Conservation (phyloP, 2,888 invertebrate genomes). For the Ypsolopha scabrella region DNA sequence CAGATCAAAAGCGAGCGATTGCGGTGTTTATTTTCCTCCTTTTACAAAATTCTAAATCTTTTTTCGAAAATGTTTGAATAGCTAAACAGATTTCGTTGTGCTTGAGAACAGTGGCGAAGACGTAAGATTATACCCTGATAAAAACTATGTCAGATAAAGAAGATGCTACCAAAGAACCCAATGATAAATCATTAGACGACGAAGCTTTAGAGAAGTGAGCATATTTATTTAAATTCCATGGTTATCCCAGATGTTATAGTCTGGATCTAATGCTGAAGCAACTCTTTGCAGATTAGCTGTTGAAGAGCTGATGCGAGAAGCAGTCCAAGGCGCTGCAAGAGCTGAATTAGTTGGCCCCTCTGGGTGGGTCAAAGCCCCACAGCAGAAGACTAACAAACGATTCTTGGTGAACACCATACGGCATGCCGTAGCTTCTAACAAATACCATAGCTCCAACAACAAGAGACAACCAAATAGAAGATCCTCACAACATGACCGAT, state of each 20-base stretch:
- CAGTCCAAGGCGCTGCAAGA: constrained; percentile 70
- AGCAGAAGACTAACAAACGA: constrained; percentile 63
- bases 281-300: constrained; percentile 59
- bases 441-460: constrained; percentile 32
- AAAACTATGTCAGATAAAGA: constrained; percentile 64
- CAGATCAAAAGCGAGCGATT: too few relatives aligned
- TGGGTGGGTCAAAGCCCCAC: constrained; percentile 68
- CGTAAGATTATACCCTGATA: neutral
- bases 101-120: too few relatives aligned
- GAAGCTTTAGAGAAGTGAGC: constrained; percentile 57
- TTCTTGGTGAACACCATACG: constrained; percentile 62
- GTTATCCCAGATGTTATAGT: neutral
- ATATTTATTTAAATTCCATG: neutral
- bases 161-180: constrained; percentile 50
- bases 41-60: too few relatives aligned
- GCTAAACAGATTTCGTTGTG: too few relatives aligned
- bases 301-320: constrained; percentile 71
- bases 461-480: constrained; percentile 15
- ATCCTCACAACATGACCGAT: constrained; percentile 42
- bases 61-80: too few relatives aligned
- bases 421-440: constrained; percentile 58
- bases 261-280: neutral
- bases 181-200: constrained; percentile 52
- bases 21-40: too few relatives aligned
- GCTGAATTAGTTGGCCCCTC: constrained; percentile 71